phyloP scores from a whole-genome alignment of 92 coral and sea anemone genomes.

The Virgularia gustaviana region DNA sequence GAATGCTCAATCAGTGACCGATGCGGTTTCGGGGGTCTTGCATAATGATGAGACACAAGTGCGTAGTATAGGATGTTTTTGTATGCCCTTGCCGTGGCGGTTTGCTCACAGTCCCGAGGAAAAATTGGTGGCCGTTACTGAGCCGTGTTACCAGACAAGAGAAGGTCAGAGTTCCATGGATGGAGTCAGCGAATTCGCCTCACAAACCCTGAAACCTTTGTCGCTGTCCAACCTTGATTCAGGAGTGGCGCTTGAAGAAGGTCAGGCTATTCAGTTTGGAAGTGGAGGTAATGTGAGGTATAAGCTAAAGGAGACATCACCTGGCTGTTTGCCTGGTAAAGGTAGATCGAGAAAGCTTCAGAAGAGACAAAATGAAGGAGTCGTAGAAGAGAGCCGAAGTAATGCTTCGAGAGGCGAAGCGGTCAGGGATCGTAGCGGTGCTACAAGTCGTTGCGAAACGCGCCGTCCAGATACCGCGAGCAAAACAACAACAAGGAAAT shows the following conservation, averaged over 20 bases:
- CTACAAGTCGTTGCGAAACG: background rate
- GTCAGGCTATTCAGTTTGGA: too few species aligned
- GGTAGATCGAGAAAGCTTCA: slow-evolving; percentile 21
- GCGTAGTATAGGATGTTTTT: slow-evolving; percentile 20
- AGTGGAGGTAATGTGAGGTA: background rate
- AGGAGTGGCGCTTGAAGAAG: background rate
- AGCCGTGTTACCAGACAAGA: too few species aligned
- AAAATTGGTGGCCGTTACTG: too few species aligned
- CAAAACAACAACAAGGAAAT: slow-evolving; percentile 6
- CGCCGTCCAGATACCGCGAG: background rate
- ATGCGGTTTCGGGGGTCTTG: slow-evolving; percentile 14
- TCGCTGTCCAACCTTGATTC: background rate
- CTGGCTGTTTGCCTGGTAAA: slow-evolving; percentile 29
- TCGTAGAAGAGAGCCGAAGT: background rate
- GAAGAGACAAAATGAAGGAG: background rate
- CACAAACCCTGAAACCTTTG: slow-evolving; percentile 28
- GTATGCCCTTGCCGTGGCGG: slow-evolving; percentile 20
- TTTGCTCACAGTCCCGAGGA: too few species aligned
- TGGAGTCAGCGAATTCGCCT: slow-evolving; percentile 31
- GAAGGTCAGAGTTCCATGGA: too few species aligned
- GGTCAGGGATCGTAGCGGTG: background rate
- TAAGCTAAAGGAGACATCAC: slow-evolving; percentile 15
- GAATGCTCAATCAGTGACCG: slow-evolving; percentile 18
- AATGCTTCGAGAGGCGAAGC: background rate
- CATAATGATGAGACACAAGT: background rate